Base-by-base conservation (phyloP, 1,140 invertebrate species). In the Melipona quadrifasciata region DNA sequence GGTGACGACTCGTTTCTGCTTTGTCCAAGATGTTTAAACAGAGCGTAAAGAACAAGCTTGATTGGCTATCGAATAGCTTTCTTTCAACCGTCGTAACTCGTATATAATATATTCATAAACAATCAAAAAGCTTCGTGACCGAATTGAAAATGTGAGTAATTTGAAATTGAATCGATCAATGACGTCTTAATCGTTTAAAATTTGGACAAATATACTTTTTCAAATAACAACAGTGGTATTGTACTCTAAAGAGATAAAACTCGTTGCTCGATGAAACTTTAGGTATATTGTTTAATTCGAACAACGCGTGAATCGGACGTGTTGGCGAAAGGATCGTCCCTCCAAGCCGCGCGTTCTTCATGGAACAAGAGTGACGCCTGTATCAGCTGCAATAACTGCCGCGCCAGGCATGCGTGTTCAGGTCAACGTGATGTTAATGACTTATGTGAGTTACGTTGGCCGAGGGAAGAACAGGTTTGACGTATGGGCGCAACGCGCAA, bases 311-410 rank as follows among this genome's bases (percentile, higher is more conserved):
- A 47, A 47, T 47, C 39, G 39, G 6, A 39, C 39, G 2, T 39
- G 39, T 39, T 47, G 8, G 39, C 39, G 39, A 47, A 0, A 0
- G 8, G 8, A 47, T 47, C 8, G 39, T 47, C 39, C 6, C 4
- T 39, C 8, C 8, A 39, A 39, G 39, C 39, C 2, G 11, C 0
- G 24, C 47, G 71, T 76, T 80, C 76, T 91, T 91, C 92, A 91
- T 88, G 84, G 80, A 92, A 90, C 73, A 84, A 57, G 86, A 86
- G 90, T 91, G 87, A 93, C 87, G 87, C 87, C 86, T 92, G 76
- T 90, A 87, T 77, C 71, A 53, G 51, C 84, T 73, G 80, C 85
- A 85, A 82, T 71, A 71, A 82, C 19, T 34, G 84, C 73, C 64
- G 53, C 78, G 67, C 61, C 72, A 82, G 67, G 86, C 86, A 79